Conservation (phyloP, 2,113 vertebrate species). For the Scortum barcoo region DNA sequence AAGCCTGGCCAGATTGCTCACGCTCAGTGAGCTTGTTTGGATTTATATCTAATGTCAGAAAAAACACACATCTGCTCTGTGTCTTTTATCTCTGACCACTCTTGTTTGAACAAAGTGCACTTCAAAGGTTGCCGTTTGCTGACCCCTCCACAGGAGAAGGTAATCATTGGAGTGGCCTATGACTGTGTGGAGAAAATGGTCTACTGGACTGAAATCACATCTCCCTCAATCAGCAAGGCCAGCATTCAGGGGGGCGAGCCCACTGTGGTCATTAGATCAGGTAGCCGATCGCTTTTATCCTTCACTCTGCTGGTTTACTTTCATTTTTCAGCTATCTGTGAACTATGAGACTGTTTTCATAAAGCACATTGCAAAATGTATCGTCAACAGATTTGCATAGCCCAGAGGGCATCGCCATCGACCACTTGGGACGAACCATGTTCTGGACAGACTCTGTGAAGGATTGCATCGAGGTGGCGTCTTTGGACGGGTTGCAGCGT, state of each 20-base stretch:
- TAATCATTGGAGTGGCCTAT: constrained; percentile 92
- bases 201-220: constrained; percentile 95
- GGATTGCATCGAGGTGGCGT: constrained; percentile 92
- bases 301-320: background rate
- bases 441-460: constrained; percentile 94
- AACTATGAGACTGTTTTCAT: background rate
- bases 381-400: constrained; percentile 86
- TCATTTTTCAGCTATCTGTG: background rate
- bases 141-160: constrained; percentile 86
- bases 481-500: constrained; percentile 90
- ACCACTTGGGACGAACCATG: constrained; percentile 90
- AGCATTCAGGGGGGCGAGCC: constrained; percentile 90
- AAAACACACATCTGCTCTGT: constrained; percentile 58
- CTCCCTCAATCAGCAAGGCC: constrained; percentile 91
- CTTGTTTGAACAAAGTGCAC: constrained; percentile 36
- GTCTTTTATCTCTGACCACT: constrained; percentile 18
- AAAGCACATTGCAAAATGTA: background rate
- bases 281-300: constrained; percentile 70
- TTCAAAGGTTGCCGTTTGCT: constrained; percentile 60
- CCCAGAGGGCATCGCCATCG: constrained; percentile 93
- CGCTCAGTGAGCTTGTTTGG: constrained; percentile 56
- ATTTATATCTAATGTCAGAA: constrained; percentile 56
- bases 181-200: constrained; percentile 94
- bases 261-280: constrained; percentile 86
- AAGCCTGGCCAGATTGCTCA: constrained; percentile 19